These are phyloP conservation scores for Thalassophryne amazonica DNA, from an alignment of 2,797 vertebrate species.

Conservation along the genomic window DNA sequence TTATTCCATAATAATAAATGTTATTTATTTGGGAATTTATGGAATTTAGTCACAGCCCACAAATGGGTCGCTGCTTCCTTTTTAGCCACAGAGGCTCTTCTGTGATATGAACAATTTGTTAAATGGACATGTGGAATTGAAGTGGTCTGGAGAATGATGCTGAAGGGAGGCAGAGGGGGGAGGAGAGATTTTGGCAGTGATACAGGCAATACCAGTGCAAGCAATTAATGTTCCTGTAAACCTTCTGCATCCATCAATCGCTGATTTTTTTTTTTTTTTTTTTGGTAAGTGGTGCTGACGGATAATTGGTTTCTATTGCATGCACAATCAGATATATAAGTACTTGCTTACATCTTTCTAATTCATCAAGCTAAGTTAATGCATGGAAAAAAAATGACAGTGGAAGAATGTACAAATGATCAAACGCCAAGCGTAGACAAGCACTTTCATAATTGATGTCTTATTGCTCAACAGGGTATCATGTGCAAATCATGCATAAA, in stretches of 20 bases:
- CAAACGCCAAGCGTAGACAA: background rate
- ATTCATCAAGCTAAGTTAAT: background rate
- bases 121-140: constrained; percentile 49
- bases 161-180: background rate
- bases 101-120: constrained; percentile 58
- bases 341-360: background rate
- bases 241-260: background rate
- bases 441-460: no score
- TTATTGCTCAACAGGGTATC: no score
- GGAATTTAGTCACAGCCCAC: constrained; percentile 43
- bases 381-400: background rate
- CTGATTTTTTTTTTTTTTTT: constrained; percentile 14
- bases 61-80: constrained; percentile 17
- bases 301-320: constrained; percentile 11
- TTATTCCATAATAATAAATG: background rate
- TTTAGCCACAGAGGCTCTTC: constrained; percentile 56
- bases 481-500: no score
- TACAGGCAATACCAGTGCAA: background rate
- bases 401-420: background rate
- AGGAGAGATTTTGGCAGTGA: constrained; percentile 13
- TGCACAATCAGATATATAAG: background rate
- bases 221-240: constrained; percentile 4
- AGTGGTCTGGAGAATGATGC: constrained; percentile 29
- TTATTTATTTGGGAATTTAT: constrained; percentile 44
- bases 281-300: constrained; percentile 1